Base-by-base conservation (phyloP, 1,140 invertebrate species). In the Andricus grossulariae region DNA sequence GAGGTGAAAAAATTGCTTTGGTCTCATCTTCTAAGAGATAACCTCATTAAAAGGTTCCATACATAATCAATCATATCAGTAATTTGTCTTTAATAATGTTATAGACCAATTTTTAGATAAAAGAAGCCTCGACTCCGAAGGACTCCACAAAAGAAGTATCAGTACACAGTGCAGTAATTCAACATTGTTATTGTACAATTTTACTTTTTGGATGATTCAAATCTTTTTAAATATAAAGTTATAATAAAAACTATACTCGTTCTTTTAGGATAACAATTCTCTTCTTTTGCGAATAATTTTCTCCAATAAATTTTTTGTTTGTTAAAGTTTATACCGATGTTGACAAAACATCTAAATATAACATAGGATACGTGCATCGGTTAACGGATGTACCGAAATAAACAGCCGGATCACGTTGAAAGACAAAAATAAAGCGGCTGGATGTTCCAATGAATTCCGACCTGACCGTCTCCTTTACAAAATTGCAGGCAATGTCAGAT, bases 401-500 rank as follows among this genome's bases (percentile, higher is more conserved):
- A n/a, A 25, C 25, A 39, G 15, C 25, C 25, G 39, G 57, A 60
- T 60, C 57, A 21, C 19, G 57, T 60, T 60, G 21, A 39, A 32
- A 39, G 60, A 39, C n/a, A 66, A 66, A 66, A 66, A 66, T 66
- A 66, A 66, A 66, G 32, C 60, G n/a, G 60, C 60, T 66, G 32
- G 60, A 66, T 16, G 13, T 19, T 21, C n/a, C 5, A 21, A 21
- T 55, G 54, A 55, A 66, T 45, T 21, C 16, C 39, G 39, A 45
- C 39, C 39, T 45, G 39, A 45, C 39, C 39, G 39, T 45, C 39
- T 45, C 39, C 32, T 66, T 66, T 66, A n/a, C 25, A 32, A 39
- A 12, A 32, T 66, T 39, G 60, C 60, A 19, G 19, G 3, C 57
- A 66, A 66, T 66, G 60, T 39, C 60, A 66, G 60, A 25, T 66